phyloP scores from a whole-genome alignment of 2,797 vertebrate species.

The Pipistrellus nathusii region DNA sequence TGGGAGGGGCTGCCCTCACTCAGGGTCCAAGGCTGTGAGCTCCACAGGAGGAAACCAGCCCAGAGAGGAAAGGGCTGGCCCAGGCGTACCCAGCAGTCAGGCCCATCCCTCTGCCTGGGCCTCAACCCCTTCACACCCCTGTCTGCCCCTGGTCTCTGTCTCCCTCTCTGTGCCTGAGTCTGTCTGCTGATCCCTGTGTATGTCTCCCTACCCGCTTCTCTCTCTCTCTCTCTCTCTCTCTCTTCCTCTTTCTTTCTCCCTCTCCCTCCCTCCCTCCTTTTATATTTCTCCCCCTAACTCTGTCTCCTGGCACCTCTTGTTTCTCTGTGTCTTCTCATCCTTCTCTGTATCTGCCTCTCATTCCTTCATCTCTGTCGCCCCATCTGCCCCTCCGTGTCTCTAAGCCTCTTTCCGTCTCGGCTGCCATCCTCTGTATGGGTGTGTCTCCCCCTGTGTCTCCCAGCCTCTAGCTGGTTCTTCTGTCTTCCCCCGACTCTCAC shows the following conservation, averaged over 20 bases:
- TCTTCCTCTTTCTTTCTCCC: no score
- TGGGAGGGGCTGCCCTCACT: background rate
- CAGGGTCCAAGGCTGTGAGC: no score
- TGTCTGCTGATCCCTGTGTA: accelerated
- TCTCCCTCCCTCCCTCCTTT: background rate
- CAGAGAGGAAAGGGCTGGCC: background rate
- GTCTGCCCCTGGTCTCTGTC: background rate
- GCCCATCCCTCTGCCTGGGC: background rate
- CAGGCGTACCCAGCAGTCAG: background rate
- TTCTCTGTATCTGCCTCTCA: background rate
- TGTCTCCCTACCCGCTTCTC: background rate
- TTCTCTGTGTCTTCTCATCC: background rate
- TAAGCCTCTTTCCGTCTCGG: background rate
- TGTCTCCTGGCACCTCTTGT: background rate
- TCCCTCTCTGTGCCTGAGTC: background rate
- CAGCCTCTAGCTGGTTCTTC: background rate
- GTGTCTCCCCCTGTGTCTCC: accelerated
- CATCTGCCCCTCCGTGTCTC: background rate
- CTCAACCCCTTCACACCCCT: background rate
- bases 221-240: background rate
- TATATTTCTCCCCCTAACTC: background rate
- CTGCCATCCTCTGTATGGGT: background rate
- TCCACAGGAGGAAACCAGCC: background rate
- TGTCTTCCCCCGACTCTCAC: background rate
- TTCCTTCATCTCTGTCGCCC: background rate